Base-by-base conservation (phyloP, 2,797 vertebrate species). In the Rhyacichthys aspro region DNA sequence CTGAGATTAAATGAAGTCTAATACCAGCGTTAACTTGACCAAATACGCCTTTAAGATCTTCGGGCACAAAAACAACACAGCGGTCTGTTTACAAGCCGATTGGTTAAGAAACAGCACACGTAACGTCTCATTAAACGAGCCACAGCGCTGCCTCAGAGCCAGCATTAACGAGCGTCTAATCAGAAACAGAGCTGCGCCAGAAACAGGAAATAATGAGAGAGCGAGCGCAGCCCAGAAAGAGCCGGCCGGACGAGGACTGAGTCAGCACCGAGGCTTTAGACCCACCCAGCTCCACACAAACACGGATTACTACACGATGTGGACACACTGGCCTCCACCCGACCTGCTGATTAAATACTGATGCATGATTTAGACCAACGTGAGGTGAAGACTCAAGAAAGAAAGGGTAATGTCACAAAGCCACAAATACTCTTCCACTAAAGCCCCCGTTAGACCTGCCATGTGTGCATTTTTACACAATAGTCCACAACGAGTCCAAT, bases 131-230 rank as follows among this genome's bases (percentile, higher is more conserved):
- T 77, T 76, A 63, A 55, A 76, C 23, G 28, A 72, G 53, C 52
- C 69, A 36, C 63, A 48, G n/a, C 32, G 32, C 42, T n/a, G 41
- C 49, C 60, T 32, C 54, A 64, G 70, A 48, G 45, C 71, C 37
- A 49, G 47, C 16, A 63, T 61, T 63, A 79, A 82, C 52, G 15
- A 41, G 18, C 2, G 11, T 43, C 44, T 79, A 80, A 84, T 70
- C 54, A 81, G 32, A 62, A 81, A 23, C 75, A 78, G 71, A 2
- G 3, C 8, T 1, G n/a, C 14, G 10, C 11, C 4, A 19, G 9
- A 9, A 50, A 72, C 80, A 76, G 72, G 72, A 83, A 82, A 63
- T 65, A 70, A 42, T 74, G 74, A 83, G 76, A 72, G 74, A 56
- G 43, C 48, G 18, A 36, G 67, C 55, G 58, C 37, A 53, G 46